phyloP scores from a whole-genome alignment of 2,797 vertebrate genomes.

The Hippopotamyrus pictus region DNA sequence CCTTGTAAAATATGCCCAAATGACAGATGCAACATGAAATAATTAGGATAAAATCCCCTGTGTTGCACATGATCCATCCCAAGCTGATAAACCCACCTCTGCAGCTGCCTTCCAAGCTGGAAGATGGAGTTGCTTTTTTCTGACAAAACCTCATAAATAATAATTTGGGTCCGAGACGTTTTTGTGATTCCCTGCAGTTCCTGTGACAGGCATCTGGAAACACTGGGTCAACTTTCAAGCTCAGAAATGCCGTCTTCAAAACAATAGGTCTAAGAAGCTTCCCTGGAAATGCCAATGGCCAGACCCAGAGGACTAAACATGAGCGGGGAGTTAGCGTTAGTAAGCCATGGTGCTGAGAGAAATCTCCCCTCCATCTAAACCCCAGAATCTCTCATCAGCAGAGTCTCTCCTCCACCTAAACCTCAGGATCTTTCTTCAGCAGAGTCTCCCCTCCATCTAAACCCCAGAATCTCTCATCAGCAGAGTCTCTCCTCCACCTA shows the following conservation, averaged over 20 bases:
- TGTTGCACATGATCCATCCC: neutral
- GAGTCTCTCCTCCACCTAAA: neutral
- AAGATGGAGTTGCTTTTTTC: neutral
- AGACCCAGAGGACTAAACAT: neutral
- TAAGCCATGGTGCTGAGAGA: neutral
- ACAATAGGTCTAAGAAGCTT: neutral
- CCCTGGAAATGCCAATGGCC: neutral
- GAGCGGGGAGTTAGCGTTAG: neutral
- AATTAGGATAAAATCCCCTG: neutral
- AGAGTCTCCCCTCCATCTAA: neutral
- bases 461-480: neutral
- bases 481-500: neutral
- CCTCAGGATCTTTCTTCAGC: neutral
- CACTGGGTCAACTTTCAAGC: neutral
- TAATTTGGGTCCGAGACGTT: neutral
- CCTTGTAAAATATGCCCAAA: neutral
- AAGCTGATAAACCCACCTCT: neutral
- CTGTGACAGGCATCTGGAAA: neutral
- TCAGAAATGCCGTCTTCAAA: neutral
- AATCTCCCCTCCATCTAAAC: neutral
- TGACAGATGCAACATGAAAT: neutral
- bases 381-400: neutral
- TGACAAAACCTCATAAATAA: neutral
- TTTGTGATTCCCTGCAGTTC: neutral
- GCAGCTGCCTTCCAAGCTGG: neutral